Evolutionary conservation across 2,888 invertebrate species (phyloP).

Genomic region (Lasioglossum leucozonium): DNA sequence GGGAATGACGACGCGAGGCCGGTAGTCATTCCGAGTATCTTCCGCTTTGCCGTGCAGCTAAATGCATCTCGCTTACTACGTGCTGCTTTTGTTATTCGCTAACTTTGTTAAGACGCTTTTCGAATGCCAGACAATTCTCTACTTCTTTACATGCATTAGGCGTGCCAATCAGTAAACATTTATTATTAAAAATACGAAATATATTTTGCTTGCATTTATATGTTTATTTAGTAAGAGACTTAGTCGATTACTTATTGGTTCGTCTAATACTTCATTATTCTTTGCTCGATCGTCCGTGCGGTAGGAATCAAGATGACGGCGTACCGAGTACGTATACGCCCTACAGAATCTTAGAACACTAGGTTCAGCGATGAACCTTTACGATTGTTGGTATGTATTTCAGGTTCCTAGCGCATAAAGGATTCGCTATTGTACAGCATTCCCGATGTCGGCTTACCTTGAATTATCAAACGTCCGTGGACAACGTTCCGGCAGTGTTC

Average conservation of each 20-base stretch:
- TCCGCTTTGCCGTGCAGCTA: constrained; percentile 51
- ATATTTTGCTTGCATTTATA: too few species aligned
- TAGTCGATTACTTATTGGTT: neutral
- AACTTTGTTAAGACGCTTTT: constrained; percentile 10
- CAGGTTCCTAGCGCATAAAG: neutral
- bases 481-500: neutral
- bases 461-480: neutral
- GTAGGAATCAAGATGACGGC: constrained; percentile 5
- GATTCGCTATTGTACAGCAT: constrained; percentile 30
- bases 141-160: neutral
- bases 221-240: neutral
- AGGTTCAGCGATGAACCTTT: neutral
- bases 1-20: neutral
- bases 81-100: constrained; percentile 52
- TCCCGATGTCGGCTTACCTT: constrained; percentile 33
- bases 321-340: neutral
- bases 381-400: neutral
- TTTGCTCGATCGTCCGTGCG: neutral
- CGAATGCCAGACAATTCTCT: constrained; percentile 16
- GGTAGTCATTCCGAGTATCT: neutral
- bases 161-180: neutral
- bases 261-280: neutral
- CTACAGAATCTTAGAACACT: neutral
- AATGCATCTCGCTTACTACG: constrained; percentile 38
- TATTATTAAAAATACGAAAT: neutral